Percentiles rank a stretch among this genome's conserved stretches.
These are phyloP conservation scores for Hypomesus transpacificus DNA, from an alignment of 2,113 vertebrate genomes.

Conservation along the genomic window DNA sequence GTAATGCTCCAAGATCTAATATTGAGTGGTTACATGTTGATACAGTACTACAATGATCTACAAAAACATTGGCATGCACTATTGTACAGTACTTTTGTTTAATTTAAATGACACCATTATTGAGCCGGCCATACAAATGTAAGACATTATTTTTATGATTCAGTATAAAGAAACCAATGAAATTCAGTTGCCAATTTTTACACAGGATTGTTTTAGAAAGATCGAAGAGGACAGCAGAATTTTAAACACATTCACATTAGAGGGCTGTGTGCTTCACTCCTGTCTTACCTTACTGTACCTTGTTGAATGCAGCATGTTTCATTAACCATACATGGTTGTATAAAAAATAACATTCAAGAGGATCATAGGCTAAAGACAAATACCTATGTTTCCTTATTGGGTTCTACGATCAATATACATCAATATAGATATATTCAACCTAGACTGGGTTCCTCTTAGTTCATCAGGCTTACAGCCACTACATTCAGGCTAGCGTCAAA, in stretches of 20 bases:
- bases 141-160: not conserved
- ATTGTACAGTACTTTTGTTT: not conserved
- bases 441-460: conserved; percentile 17
- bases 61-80: not conserved
- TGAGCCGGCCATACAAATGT: not conserved
- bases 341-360: not conserved
- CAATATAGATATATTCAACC: not conserved
- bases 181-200: too few relatives aligned
- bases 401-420: not conserved
- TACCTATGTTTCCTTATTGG: not conserved
- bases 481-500: conserved; percentile 28
- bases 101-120: not conserved
- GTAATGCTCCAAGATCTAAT: too few relatives aligned
- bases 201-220: too few relatives aligned
- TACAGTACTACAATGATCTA: not conserved
- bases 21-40: too few relatives aligned
- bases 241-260: conserved; percentile 12
- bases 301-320: not conserved
- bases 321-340: not conserved
- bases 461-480: conserved; percentile 12
- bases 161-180: not conserved
- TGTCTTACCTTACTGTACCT: not conserved
- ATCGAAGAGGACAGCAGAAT: conserved; percentile 1
- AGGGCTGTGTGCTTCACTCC: not conserved
- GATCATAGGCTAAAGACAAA: conserved; percentile 14